phyloP scores from a whole-genome alignment of 2,113 vertebrate genomes.

The Aviceda subcristata region DNA sequence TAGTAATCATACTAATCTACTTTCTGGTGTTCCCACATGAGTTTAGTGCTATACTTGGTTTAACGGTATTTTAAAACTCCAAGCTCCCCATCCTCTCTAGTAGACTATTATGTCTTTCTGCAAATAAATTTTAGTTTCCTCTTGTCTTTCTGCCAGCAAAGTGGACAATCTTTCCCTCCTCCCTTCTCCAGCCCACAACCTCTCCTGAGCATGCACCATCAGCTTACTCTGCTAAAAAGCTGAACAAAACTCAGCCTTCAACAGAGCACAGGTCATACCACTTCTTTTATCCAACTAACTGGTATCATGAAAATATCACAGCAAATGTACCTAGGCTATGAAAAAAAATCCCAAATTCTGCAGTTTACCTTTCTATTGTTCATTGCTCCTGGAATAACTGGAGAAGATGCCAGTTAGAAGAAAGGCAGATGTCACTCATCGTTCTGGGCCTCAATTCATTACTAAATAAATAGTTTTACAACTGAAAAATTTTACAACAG shows the following conservation, averaged over 20 bases:
- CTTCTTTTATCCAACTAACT: neutral
- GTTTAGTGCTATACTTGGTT: neutral
- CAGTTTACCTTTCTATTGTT: neutral
- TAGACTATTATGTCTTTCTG: neutral
- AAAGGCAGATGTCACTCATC: neutral
- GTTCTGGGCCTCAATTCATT: neutral
- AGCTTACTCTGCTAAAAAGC: neutral
- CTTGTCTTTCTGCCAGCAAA: neutral
- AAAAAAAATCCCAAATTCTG: neutral
- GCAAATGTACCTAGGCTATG: neutral
- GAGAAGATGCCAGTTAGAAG: neutral
- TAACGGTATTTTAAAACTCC: neutral
- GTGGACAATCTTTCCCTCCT: neutral
- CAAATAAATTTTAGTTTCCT: neutral
- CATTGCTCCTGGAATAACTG: neutral
- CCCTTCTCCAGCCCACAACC: neutral
- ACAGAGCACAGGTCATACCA: neutral
- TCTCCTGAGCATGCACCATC: neutral
- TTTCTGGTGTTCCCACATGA: neutral
- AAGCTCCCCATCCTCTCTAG: neutral
- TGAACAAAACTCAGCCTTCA: neutral
- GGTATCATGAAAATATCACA: neutral
- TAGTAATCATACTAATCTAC: neutral
- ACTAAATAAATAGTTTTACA: neutral
- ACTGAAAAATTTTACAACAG: neutral